Evolutionary conservation across 1,140 invertebrate genomes (phyloP).

Genomic region (Rhopalosiphum padi): DNA sequence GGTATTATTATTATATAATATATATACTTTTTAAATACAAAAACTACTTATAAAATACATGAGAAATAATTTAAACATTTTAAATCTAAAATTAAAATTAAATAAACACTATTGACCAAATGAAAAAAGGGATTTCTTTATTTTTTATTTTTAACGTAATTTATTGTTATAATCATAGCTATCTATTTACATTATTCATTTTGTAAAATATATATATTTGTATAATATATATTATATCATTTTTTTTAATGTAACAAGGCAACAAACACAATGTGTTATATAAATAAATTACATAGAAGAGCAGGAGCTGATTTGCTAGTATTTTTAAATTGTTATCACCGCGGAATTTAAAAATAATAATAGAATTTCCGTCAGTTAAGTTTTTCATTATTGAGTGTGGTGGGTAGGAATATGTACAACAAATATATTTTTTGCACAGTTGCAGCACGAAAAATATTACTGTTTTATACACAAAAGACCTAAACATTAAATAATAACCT

Average conservation of each 20-base stretch:
- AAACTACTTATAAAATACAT: conserved; percentile 17
- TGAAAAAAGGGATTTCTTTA: conserved; percentile 11
- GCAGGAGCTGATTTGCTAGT: conserved; percentile 33
- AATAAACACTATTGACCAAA: conserved; percentile 38
- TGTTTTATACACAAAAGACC: conserved; percentile 54
- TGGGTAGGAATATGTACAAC: conserved; percentile 24
- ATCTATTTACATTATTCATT: conserved; percentile 56
- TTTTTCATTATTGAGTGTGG: not conserved
- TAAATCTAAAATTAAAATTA: conserved; percentile 10
- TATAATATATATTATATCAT: conserved; percentile 15
- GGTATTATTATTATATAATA: not conserved
- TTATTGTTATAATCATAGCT: conserved; percentile 52
- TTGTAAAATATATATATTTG: conserved; percentile 53
- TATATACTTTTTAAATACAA: conserved; percentile 20
- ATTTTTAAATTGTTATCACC: conserved; percentile 36
- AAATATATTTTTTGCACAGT: conserved; percentile 33
- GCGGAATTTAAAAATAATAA: conserved; percentile 16
- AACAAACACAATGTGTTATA: conserved; percentile 54
- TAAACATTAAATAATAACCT: conserved; percentile 58
- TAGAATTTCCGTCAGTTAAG: conserved; percentile 5
- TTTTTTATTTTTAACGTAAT: conserved; percentile 44
- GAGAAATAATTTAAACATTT: conserved; percentile 42
- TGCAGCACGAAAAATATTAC: conserved; percentile 38
- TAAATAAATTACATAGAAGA: conserved; percentile 55
- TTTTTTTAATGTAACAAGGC: conserved; percentile 56